These are phyloP conservation scores for Oncorhynchus masou DNA, from an alignment of 2,113 vertebrate genomes.

Conservation along the genomic window DNA sequence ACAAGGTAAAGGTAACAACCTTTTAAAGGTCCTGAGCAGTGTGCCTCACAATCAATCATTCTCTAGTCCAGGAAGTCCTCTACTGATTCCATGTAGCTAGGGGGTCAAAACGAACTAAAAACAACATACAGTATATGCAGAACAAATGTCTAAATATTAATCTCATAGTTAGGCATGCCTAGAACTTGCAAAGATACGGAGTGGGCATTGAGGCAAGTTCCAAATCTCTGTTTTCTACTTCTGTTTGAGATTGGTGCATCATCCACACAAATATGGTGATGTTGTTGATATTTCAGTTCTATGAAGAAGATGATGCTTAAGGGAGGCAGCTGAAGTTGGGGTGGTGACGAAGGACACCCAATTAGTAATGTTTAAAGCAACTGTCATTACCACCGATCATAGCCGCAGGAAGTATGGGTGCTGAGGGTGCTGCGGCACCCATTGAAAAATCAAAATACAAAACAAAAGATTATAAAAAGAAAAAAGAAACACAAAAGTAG, in stretches of 20 bases:
- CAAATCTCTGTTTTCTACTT: too few species aligned
- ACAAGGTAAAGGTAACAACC: conserved; percentile 7
- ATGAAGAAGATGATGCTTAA: conserved; percentile 25
- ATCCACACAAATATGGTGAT: background rate
- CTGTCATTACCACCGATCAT: conserved; percentile 38
- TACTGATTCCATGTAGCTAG: conserved; percentile 42
- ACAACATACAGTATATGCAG: background rate
- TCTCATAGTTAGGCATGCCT: too few species aligned
- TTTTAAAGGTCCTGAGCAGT: background rate
- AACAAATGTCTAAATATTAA: background rate
- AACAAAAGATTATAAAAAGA: too few species aligned
- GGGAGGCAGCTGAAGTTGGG: conserved; percentile 35
- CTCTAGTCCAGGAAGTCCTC: background rate
- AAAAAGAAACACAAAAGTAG: too few species aligned
- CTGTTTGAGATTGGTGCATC: too few species aligned
- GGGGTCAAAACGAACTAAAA: background rate
- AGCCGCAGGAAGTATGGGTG: too few species aligned
- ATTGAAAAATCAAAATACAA: too few species aligned
- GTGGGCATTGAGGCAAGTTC: too few species aligned
- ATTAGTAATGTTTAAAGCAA: conserved; percentile 64
- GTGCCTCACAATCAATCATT: background rate
- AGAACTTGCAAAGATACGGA: background rate
- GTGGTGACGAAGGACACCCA: conserved; percentile 36
- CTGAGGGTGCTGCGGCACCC: too few species aligned
- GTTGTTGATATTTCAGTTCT: background rate